Percentiles rank a stretch among this genome's conserved stretches.
These are phyloP conservation scores for Brachionus paranguensis DNA, from an alignment of 1,140 invertebrate species.

Conservation along the genomic window DNA sequence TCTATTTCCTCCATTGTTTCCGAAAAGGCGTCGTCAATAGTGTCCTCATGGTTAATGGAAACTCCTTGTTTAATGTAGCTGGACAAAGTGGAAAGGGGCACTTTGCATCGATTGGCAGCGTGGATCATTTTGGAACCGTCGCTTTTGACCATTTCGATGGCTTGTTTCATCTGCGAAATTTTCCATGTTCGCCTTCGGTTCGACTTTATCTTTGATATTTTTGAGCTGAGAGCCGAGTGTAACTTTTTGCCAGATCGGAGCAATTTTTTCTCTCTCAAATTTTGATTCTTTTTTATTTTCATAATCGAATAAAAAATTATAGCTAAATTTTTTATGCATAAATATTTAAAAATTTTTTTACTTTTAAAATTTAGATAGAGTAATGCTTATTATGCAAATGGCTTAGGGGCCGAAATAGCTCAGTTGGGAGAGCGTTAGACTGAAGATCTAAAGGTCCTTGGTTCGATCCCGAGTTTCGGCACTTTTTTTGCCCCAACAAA, in stretches of 20 bases:
- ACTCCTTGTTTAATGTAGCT: background rate
- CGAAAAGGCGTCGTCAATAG: background rate
- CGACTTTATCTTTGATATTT: background rate
- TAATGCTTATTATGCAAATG: background rate
- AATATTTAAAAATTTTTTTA: background rate
- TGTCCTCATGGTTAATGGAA: background rate
- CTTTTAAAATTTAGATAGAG: background rate
- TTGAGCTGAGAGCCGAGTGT: background rate
- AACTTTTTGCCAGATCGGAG: background rate
- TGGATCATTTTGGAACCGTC: background rate
- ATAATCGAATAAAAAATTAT: background rate
- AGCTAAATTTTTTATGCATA: background rate
- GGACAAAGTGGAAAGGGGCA: background rate
- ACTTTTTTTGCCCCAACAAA: background rate
- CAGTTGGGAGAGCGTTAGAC: slow-evolving; percentile 1
- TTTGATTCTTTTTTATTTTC: background rate
- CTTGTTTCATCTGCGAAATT: background rate
- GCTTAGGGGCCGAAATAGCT: background rate
- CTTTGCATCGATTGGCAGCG: background rate
- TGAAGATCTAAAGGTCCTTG: slow-evolving; percentile 27
- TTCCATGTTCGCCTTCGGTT: background rate
- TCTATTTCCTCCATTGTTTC: background rate
- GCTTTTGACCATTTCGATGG: background rate
- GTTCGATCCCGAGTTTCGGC: slow-evolving; percentile 25
- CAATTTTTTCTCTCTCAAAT: background rate